Conservation (phyloP, 64 coral and sea anemone species). For the Astreopora myriophthalma region DNA sequence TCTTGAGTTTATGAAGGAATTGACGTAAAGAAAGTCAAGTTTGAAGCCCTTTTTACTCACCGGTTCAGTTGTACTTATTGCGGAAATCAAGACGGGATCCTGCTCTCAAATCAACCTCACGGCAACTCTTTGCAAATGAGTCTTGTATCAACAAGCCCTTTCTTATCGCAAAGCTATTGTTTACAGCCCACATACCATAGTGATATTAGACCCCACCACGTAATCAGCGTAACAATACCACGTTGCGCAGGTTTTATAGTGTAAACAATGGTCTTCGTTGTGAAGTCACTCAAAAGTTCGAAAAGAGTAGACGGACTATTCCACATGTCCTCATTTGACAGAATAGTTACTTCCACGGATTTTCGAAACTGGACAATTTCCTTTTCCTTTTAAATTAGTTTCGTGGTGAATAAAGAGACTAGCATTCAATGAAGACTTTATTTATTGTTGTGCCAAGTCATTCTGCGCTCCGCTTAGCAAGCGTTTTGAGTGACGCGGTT, state of each 20-base stretch:
- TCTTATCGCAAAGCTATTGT: background rate
- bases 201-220: conserved; percentile 1
- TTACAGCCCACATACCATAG: background rate
- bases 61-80: background rate
- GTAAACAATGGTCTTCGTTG: background rate
- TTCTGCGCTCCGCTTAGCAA: background rate
- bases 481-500: background rate
- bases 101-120: background rate
- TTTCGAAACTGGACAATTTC: too few species aligned
- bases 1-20: too few species aligned
- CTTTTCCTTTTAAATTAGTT: too few species aligned
- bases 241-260: background rate
- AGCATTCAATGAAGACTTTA: background rate
- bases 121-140: background rate
- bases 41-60: too few species aligned
- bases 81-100: background rate
- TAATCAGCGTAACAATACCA: too few species aligned
- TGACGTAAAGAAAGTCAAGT: too few species aligned
- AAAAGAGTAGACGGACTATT: too few species aligned
- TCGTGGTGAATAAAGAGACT: too few species aligned
- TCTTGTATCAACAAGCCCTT: background rate
- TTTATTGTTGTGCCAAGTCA: background rate
- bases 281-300: background rate
- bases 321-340: too few species aligned
- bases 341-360: too few species aligned